phyloP scores from a whole-genome alignment of 2,113 vertebrate species.

The Nibea albiflora region DNA sequence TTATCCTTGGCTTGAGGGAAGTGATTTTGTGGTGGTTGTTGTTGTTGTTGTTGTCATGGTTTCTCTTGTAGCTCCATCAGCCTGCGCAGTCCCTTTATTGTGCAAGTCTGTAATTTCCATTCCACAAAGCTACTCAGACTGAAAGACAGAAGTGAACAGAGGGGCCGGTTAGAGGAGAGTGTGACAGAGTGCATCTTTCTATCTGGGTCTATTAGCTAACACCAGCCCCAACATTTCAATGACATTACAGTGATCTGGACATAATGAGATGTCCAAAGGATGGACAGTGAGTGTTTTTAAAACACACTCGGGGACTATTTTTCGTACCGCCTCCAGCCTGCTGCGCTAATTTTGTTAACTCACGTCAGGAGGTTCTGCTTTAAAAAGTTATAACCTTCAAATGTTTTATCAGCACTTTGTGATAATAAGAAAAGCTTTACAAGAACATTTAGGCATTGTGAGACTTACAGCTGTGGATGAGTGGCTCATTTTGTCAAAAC shows the following conservation, averaged over 20 bases:
- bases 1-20: slow-evolving; percentile 59
- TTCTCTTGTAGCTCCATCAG: slow-evolving; percentile 43
- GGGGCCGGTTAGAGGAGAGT: slow-evolving; percentile 18
- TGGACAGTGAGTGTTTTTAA: not conserved
- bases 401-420: not conserved
- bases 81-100: slow-evolving; percentile 38
- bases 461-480: slow-evolving; percentile 86
- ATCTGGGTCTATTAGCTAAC: not conserved
- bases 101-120: slow-evolving; percentile 24
- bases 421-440: not conserved
- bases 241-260: not conserved
- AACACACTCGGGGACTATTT: not conserved
- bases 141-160: slow-evolving; percentile 51
- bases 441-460: not conserved
- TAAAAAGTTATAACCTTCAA: not conserved
- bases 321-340: not conserved
- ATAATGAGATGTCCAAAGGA: slow-evolving; percentile 19
- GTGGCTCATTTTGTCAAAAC: slow-evolving; percentile 96
- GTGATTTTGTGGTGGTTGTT: slow-evolving; percentile 38
- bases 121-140: slow-evolving; percentile 72
- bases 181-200: not conserved
- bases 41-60: slow-evolving; percentile 19
- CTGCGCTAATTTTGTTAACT: not conserved
- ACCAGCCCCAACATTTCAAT: not conserved
- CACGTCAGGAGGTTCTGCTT: not conserved